Evolutionary conservation across 2,113 vertebrate genomes (phyloP), one percentile per base, ranked within the genome.

Genomic region (Myanophis thanlyinensis): DNA sequence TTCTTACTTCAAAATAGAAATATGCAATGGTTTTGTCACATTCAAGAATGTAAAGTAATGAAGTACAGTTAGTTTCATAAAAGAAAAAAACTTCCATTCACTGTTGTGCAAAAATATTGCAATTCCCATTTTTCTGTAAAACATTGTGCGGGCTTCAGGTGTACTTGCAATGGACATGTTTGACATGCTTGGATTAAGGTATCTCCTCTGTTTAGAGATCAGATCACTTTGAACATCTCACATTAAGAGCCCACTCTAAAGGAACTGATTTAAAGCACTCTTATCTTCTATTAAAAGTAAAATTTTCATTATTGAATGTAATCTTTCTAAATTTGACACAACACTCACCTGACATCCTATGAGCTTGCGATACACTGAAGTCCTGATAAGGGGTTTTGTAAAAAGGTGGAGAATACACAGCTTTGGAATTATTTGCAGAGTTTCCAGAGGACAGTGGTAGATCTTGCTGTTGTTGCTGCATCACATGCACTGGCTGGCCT

Each of bases 321-420:
- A 13, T 90, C 93, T 88, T 91, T 7, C 3, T 44, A 5, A 73
- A 47, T 85, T 27, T 88, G 27, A 84, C n/a, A 20, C n/a, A 18
- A 44, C 7, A 67, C 98, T 97, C 94, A 99, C 99, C 98, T 97
- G 98, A 97, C 2, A 94, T 96, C 97, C 98, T 98, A 95, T 97
- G 96, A 91, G 97, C 96, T 44, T 97, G 95, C n/a, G 97, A 96
- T 94, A 97, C 96, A 93, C 95, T 94, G 89, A 97, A 99, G 85
- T 98, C 96, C 91, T 98, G 96, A 97, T 98, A 98, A 47, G 93
- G 97, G 90, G 97, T 94, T 86, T 94, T 93, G 15, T 96, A 98
- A 94, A 98, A 98, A 9, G 97, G 98, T 3, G 96, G 95, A 40
- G 97, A 88, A 87, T 98, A 98, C 0, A 25, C 20, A 86, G 96